Base-by-base conservation (phyloP, 2,888 invertebrate genomes). In the Catotricha subobsoleta region DNA sequence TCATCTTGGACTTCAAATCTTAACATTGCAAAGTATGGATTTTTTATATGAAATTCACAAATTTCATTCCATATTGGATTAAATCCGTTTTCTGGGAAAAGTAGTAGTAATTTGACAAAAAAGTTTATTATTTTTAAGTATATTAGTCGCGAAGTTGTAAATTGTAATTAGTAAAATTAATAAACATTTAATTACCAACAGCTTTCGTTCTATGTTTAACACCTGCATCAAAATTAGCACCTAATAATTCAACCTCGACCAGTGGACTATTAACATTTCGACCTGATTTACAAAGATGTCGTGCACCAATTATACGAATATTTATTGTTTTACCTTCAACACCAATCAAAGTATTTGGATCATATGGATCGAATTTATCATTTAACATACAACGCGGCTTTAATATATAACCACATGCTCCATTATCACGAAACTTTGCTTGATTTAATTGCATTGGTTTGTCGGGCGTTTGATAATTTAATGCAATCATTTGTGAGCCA, bases 391-490 rank as follows among this genome's bases (percentile, higher is more conserved):
- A 86, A 3, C 81, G 77, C 0, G 97, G 95, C 56, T 87, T 84
- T 42, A 97, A 62, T 1, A 98, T 67, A 58, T 83, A 98, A 1
- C 98, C 98, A 58, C 91, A 92, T 25, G 74, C 71, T 0, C 91
- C 94, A 55, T 98, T 98, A 55, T 86, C 80, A 21, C 80, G 67
- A 57, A 98, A 98, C 57, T 83, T 83, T 0, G 87, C 91, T 56
- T 83, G 80, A 62, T 98, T 97, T 9, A 95, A 57, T 62, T 98
- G 95, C 94, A 98, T 97, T 10, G 88, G 71, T 54, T 84, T 86
- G 58, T 97, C 97, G 45, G 77, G 72, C 0, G 97, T 97, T 63
- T 98, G 98, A 62, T 91, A 98, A 64, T 98, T 98, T 3, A 98
- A 66, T 0, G 97, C 95, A 1, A 90, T 86, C 91, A 98, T 88